Evolutionary conservation across 2,113 vertebrate genomes (phyloP).

Genomic region (Melanocharis versteri): DNA sequence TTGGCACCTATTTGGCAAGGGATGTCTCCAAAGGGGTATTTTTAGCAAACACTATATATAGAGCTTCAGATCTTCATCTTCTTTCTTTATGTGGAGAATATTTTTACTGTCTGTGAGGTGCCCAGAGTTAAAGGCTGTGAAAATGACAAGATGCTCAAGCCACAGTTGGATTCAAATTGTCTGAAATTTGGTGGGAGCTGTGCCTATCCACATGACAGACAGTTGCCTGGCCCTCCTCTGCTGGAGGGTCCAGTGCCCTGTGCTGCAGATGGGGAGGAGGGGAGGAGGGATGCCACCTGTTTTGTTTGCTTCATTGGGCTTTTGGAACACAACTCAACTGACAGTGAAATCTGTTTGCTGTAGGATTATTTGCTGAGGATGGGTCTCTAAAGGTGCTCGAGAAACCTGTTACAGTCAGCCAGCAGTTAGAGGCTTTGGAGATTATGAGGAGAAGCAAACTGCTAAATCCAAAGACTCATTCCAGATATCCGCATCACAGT

Average conservation of each 20-base stretch:
- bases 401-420: not conserved
- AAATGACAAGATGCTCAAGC: not conserved
- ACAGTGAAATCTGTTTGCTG: not conserved
- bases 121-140: not conserved
- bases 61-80: not conserved
- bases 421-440: not conserved
- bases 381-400: not conserved
- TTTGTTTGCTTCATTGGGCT: not conserved
- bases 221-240: not conserved
- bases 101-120: not conserved
- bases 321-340: not conserved
- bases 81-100: not conserved
- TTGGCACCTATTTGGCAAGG: constrained; percentile 6
- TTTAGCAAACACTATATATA: not conserved
- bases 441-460: not conserved
- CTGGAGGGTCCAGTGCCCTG: not conserved
- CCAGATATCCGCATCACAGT: not conserved
- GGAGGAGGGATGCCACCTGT: not conserved
- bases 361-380: not conserved
- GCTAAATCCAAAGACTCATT: not conserved
- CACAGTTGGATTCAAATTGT: not conserved
- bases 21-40: not conserved
- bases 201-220: not conserved
- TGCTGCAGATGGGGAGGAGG: not conserved
- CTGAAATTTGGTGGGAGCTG: not conserved